phyloP scores from a whole-genome alignment of 2,113 vertebrate species.

The Vulpes vulpes region DNA sequence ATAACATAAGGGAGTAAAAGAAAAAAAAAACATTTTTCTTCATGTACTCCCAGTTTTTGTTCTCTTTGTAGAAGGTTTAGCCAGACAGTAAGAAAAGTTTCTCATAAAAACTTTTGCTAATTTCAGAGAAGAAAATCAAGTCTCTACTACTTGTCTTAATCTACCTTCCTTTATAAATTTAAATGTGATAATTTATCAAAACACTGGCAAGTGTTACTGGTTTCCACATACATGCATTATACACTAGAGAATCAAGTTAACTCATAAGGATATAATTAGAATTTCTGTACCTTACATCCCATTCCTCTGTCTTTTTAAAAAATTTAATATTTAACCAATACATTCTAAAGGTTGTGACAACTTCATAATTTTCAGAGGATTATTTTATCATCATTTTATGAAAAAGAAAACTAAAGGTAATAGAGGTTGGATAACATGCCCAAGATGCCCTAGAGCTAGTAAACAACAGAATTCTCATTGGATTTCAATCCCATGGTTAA shows the following conservation, averaged over 20 bases:
- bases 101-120: not conserved
- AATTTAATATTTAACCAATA: not conserved
- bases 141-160: not conserved
- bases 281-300: not conserved
- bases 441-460: not conserved
- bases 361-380: not conserved
- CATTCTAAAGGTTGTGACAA: not conserved
- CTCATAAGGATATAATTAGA: not conserved
- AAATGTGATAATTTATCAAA: not conserved
- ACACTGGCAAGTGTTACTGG: not conserved
- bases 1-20: not conserved
- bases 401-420: constrained; percentile 14
- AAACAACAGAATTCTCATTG: not conserved
- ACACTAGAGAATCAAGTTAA: not conserved
- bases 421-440: not conserved
- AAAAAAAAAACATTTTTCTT: not conserved
- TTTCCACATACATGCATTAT: not conserved
- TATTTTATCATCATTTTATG: not conserved
- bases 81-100: not conserved
- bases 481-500: not conserved
- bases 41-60: not conserved
- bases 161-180: not conserved
- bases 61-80: not conserved
- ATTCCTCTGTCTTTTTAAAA: not conserved
- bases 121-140: constrained; percentile 20